Conservation (phyloP, 2,113 vertebrate species). For the Toxotes chatareus region DNA sequence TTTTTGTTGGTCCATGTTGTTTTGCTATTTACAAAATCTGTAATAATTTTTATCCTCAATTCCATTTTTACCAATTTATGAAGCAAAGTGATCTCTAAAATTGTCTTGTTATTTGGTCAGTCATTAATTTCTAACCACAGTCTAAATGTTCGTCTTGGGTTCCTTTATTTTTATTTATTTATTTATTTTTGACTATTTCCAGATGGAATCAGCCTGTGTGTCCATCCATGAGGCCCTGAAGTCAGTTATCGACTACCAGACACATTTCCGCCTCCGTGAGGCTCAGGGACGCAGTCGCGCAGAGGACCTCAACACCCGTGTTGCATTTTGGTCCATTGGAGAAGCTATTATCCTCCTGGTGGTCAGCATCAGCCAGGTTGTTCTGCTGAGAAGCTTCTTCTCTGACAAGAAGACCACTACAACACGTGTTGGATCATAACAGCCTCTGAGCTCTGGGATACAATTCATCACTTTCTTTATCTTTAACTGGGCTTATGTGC, state of each 20-base stretch:
- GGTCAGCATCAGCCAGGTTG: slow-evolving; percentile 98
- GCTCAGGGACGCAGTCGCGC: slow-evolving; percentile 97
- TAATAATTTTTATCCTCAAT: too few relatives aligned
- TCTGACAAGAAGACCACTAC: slow-evolving; percentile 98
- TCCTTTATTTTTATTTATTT: background rate
- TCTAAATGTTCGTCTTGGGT: background rate
- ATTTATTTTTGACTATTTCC: slow-evolving; percentile 21
- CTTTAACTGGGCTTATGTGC: slow-evolving; percentile 29
- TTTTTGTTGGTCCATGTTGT: background rate
- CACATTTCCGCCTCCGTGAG: slow-evolving; percentile 95
- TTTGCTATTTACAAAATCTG: background rate
- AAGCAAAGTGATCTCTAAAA: background rate
- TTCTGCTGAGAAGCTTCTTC: slow-evolving; percentile 98
- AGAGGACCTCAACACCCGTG: slow-evolving; percentile 96
- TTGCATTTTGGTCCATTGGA: slow-evolving; percentile 98
- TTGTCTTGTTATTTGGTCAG: background rate
- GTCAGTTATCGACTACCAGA: slow-evolving; percentile 97
- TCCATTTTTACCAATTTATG: background rate
- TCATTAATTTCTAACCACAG: background rate
- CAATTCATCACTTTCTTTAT: slow-evolving; percentile 38
- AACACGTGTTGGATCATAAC: slow-evolving; percentile 96
- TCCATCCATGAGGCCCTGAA: slow-evolving; percentile 98
- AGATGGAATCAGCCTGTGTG: slow-evolving; percentile 99
- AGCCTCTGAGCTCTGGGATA: slow-evolving; percentile 34
- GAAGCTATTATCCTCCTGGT: slow-evolving; percentile 97